Evolutionary conservation across 2,797 vertebrate genomes (phyloP), one percentile per base, ranked within the genome.

Genomic region (Yasuhikotakia modesta): DNA sequence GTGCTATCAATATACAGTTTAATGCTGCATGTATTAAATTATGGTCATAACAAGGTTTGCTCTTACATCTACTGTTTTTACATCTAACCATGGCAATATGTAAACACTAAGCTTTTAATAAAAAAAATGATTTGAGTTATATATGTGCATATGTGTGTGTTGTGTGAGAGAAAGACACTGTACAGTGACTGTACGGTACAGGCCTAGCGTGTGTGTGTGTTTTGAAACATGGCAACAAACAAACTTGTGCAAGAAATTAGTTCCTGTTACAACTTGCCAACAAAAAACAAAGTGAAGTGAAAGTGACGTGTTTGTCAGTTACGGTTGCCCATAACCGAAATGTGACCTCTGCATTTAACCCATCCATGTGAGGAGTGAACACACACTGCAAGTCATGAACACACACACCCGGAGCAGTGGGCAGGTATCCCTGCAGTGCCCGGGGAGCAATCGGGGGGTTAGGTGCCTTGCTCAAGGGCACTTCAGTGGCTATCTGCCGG

Each of bases 51-150:
- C 50, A 5, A 67, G 35, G 22, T 57, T 6, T 67, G 48, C 75
- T 77, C 70, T 45, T 58, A 58, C 22, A 13, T 46, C 14, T 46
- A 13, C 2, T 16, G 21, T 32, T 67, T 50, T 45, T 19, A 70
- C 45, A 69, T 61, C 14, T 63, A 43, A 78, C 32, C 53, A 78
- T 70, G 32, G 68, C 76, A 53, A 70, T 63, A 78, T 71, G 67
- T 64, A 78, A 70, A 43, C 76, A 63, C 32, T 78, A 70, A 78
- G 64, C 21, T 24, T 70, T 78, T 78, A 46, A 27, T 64, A 53
- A 71, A 76, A 0, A 70, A 77, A 0, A 3, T 53, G 22, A 45
- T 65, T 70, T 70, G 48, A n/a, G n/a, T 68, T 30, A 21, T 63
- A 11, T 35, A 35, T 58, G 14, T 52, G 2, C 52, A 11, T n/a